Percentiles rank a stretch among this genome's conserved stretches.
These are phyloP conservation scores for Baccha elongata DNA, from an alignment of 2,888 invertebrate species.

Conservation along the genomic window DNA sequence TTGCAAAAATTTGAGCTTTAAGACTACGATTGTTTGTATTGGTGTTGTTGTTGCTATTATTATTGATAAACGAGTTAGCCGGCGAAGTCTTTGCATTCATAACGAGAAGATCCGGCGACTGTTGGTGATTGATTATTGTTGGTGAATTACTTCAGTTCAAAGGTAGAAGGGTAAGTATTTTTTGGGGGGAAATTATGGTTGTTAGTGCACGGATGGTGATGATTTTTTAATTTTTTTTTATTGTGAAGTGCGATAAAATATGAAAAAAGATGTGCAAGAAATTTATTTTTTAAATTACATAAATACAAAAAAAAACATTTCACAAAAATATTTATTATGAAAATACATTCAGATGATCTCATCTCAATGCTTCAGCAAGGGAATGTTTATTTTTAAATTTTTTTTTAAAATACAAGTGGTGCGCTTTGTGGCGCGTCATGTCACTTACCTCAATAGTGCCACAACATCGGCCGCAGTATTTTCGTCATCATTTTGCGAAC, in stretches of 20 bases:
- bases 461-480: constrained; percentile 56
- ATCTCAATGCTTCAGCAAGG: constrained; percentile 36
- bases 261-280: constrained; percentile 66
- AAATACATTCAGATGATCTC: constrained; percentile 50
- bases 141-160: constrained; percentile 70
- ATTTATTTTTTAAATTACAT: constrained; percentile 16
- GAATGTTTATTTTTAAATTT: constrained; percentile 60
- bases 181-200: constrained; percentile 43
- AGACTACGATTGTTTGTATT: constrained; percentile 44
- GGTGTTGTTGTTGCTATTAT: constrained; percentile 50
- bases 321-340: constrained; percentile 26
- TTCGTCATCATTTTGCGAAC: constrained; percentile 61
- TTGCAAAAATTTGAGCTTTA: constrained; percentile 51
- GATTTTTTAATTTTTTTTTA: constrained; percentile 5
- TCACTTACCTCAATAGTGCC: constrained; percentile 70
- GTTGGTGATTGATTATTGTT: constrained; percentile 65
- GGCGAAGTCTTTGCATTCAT: constrained; percentile 61
- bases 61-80: constrained; percentile 31
- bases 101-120: constrained; percentile 69
- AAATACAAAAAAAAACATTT: constrained; percentile 18
- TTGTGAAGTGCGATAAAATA: constrained; percentile 57
- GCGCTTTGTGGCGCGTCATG: background rate
- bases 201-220: constrained; percentile 69
- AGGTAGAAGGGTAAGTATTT: constrained; percentile 29
- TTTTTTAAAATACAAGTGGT: background rate